phyloP scores from a whole-genome alignment of 2,113 vertebrate species.

The Brachyhypopomus occidentalis region DNA sequence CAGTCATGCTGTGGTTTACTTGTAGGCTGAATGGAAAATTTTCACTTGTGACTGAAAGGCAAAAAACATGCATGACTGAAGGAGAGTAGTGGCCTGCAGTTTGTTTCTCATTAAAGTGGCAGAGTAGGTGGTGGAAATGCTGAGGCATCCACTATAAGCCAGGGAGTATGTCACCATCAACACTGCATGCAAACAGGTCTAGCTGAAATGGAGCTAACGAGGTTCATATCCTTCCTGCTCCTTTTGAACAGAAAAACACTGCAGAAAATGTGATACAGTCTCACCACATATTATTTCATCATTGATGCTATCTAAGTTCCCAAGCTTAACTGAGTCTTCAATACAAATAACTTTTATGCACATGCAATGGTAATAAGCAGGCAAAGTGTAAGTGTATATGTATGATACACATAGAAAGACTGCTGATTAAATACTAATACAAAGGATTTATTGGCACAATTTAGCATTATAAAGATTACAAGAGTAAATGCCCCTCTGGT shows the following conservation, averaged over 20 bases:
- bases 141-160: slow-evolving; percentile 2
- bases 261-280: too few relatives aligned
- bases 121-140: slow-evolving; percentile 40
- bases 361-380: too few relatives aligned
- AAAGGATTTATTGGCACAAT: too few relatives aligned
- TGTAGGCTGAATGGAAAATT: slow-evolving; percentile 40
- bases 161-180: neutral
- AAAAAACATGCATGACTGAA: neutral
- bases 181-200: neutral
- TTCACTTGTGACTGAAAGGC: neutral
- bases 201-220: neutral
- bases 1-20: slow-evolving; percentile 22
- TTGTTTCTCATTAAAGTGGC: neutral
- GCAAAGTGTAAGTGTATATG: too few relatives aligned
- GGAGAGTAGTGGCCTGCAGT: neutral
- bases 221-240: slow-evolving; percentile 4
- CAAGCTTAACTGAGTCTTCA: too few relatives aligned
- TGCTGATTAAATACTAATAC: too few relatives aligned
- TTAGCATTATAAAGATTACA: too few relatives aligned
- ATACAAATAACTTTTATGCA: too few relatives aligned
- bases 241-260: neutral
- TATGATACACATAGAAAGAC: too few relatives aligned
- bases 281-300: neutral
- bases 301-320: neutral
- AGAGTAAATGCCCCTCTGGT: too few relatives aligned